Evolutionary conservation across 2,113 vertebrate genomes (phyloP), one percentile per base, ranked within the genome.

Genomic region (Chunga burmeisteri): DNA sequence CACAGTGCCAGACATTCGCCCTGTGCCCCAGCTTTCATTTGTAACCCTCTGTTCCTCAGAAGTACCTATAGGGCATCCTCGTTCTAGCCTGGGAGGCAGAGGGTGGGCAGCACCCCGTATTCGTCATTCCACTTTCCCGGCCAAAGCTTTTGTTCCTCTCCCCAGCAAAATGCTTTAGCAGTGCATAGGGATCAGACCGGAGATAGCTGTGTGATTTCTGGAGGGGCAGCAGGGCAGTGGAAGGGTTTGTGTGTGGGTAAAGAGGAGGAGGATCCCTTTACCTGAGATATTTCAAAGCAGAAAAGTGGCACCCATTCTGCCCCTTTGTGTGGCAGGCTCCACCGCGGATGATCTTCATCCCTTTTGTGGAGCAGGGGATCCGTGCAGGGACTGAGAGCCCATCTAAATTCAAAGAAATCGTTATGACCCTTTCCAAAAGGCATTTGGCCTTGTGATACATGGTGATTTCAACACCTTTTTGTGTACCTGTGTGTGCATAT

Each of bases 1-100:
- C 32, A 27, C 5, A 13, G 30, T 27, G 30, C 44, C 1, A 0
- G 44, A 13, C 0, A 0, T 61, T 53, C 16, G 44, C 3, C 0
- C 46, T 7, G 25, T 40, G 49, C 23, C 22, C 25, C 56, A 63
- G n/a, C 44, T 65, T 65, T 42, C 14, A 2, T 42, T 16, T 80
- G 34, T 18, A 17, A 10, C 13, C 1, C 0, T 10, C 3, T 23
- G 8, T 8, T 82, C 49, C 56, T 80, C 4, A 0, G 42, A n/a
- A 29, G 29, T 13, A 25, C 5, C 2, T 7, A 1, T 13, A 4
- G 4, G 44, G 2, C 40, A 25, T 32, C 27, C 23, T 81, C 0
- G 0, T 30, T 46, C 18, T 59, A 73, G 46, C 18, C 34, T 47
- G 58, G 40, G 38, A 71, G n/a, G 19, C 18, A 40, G 30, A 6